Base-by-base conservation (phyloP, 2,888 invertebrate genomes). In the Biston betularia region DNA sequence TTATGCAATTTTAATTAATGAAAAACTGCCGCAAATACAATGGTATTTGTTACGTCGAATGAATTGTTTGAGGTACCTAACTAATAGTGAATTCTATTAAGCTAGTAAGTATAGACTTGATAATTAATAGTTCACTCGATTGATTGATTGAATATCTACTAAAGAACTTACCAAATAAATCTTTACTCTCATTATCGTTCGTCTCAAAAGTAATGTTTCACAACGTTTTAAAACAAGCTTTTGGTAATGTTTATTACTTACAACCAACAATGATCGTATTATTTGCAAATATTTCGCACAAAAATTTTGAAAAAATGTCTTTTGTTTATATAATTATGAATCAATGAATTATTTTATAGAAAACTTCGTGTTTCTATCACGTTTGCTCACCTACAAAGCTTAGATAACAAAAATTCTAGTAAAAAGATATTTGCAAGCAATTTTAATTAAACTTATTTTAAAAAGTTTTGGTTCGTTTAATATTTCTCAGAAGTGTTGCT, bases 1-100 rank as follows among this genome's bases (percentile, higher is more conserved):
- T 56, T 56, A 56, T 34, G 38, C 24, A 48, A 57, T 15, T 38
- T 53, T 15, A 40, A 40, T 40, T 53, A 53, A 40, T 15, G 0
- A 38, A 53, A 53, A 49, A 15, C 6, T 14, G 14, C 38, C 12
- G 33, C 10, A 42, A 42, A 42, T n/a, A 15, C 15, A 8, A 33
- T 44, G 7, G 42, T 6, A 34, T 44, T 42, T 12, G 54, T 54
- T 54, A 33, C 54, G 24, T 33, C 54, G 44, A 24, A 8, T n/a
- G 24, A 10, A 2, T 4, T 44, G 42, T 54, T 24, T n/a, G 9
- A 4, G 15, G 14, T 24, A 48, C 6, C 1, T 48, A 48, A 4
- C 5, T 48, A 15, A 10, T 9, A 6, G n/a, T 48, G 14, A 7
- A 14, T 46, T 46, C 10, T 40, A 9, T 40, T 10, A 40, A 5